Conservation (phyloP, 2,797 vertebrate genomes). For the Arremon brunneinucha region DNA sequence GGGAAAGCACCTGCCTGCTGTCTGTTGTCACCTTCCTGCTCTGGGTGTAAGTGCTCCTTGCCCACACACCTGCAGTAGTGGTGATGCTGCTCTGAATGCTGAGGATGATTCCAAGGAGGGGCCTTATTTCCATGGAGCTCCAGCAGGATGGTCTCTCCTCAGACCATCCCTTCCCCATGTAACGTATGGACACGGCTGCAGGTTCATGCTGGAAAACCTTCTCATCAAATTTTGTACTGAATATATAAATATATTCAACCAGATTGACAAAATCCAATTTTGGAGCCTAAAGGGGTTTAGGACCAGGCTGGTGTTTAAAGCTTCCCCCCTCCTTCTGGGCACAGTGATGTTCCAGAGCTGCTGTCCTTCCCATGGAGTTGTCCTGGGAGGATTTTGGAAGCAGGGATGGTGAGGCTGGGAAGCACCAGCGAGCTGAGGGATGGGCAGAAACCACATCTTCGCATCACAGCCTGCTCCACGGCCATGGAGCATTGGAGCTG, state of each 20-base stretch:
- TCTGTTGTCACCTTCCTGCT: background rate
- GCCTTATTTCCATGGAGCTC: background rate
- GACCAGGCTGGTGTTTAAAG: rapidly evolving
- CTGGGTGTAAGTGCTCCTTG: background rate
- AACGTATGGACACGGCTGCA: background rate
- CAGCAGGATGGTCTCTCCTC: background rate
- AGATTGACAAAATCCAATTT: background rate
- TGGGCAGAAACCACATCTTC: background rate
- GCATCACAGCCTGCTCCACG: background rate
- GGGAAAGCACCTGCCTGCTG: background rate
- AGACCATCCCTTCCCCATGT: background rate
- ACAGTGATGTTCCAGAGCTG: background rate
- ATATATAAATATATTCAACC: background rate
- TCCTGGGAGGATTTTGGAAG: background rate
- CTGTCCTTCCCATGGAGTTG: rapidly evolving
- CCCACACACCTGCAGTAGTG: background rate
- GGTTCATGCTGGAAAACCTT: background rate
- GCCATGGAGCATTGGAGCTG: background rate
- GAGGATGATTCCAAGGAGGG: background rate
- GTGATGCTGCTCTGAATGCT: background rate
- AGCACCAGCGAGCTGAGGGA: rapidly evolving
- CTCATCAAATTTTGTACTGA: background rate
- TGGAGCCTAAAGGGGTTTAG: background rate
- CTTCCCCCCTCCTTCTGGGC: background rate
- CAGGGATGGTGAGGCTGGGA: background rate